Percentiles rank a stretch among this genome's conserved stretches.
Conservation (phyloP, 92 coral and sea anemone species). For the Pocillopora grandis region DNA sequence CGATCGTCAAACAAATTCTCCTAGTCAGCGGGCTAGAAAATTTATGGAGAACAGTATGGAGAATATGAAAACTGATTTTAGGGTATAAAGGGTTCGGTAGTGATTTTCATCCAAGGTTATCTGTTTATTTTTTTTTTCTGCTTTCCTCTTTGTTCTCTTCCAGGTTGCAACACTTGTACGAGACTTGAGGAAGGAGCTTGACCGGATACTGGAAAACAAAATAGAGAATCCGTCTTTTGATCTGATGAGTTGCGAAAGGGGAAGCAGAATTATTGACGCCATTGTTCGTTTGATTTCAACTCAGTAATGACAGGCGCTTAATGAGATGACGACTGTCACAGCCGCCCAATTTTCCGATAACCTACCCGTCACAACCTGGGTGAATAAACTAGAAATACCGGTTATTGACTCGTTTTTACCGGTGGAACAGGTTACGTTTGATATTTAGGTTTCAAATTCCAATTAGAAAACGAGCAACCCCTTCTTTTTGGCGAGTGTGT, state of each 20-base stretch:
- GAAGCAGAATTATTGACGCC: slow-evolving; percentile 71
- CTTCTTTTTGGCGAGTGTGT: too few species aligned
- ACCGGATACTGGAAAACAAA: slow-evolving; percentile 77
- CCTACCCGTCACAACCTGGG: too few species aligned
- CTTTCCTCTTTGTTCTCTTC: background rate
- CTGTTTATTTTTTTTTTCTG: background rate
- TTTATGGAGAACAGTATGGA: too few species aligned
- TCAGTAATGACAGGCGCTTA: slow-evolving; percentile 30
- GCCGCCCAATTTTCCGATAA: too few species aligned
- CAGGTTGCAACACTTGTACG: slow-evolving; percentile 79
- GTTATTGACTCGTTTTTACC: too few species aligned
- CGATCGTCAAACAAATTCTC: too few species aligned
- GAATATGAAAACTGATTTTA: too few species aligned
- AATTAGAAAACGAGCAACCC: too few species aligned
- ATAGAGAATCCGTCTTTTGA: slow-evolving; percentile 76
- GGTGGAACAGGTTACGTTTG: too few species aligned
- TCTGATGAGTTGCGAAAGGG: slow-evolving; percentile 68
- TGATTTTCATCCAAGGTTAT: background rate
- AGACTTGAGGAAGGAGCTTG: slow-evolving; percentile 71
- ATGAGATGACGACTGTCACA: background rate
- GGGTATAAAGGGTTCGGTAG: background rate
- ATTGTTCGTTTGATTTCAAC: slow-evolving; percentile 69
- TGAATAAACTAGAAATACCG: too few species aligned
- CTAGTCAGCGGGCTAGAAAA: too few species aligned
- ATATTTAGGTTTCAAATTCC: too few species aligned